A percentile compares a stretch with the other conserved stretches of the same genome.
Evolutionary conservation across 2,113 vertebrate genomes (phyloP).

Genomic region (Argyrosomus japonicus): DNA sequence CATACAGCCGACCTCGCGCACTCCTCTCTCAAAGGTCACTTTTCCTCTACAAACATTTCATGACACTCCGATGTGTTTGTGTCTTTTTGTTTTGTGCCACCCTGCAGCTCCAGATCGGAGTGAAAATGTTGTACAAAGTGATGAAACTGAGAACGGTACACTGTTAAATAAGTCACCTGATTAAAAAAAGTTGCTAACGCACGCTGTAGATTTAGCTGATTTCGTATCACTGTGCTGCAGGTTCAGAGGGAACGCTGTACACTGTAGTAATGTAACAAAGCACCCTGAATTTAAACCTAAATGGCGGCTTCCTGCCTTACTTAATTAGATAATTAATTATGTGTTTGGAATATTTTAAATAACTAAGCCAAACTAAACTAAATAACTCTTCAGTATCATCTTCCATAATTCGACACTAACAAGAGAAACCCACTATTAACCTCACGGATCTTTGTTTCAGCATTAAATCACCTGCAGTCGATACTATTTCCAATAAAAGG

Average conservation of each 20-base stretch:
- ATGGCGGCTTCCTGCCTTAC: neutral
- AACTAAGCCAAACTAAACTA: constrained; percentile 40
- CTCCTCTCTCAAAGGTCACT: constrained; percentile 13
- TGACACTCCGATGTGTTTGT: constrained; percentile 62
- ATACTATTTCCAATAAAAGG: constrained; percentile 39
- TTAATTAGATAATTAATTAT: neutral
- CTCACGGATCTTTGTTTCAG: constrained; percentile 38
- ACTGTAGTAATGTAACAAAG: constrained; percentile 1
- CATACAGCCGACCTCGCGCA: constrained; percentile 23
- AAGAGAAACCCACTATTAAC: constrained; percentile 58
- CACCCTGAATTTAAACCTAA: neutral
- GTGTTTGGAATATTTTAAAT: constrained; percentile 6
- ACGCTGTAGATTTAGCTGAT: constrained; percentile 39
- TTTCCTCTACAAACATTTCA: constrained; percentile 19
- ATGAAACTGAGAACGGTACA: constrained; percentile 76
- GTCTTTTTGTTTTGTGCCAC: constrained; percentile 73
- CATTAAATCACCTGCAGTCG: constrained; percentile 38
- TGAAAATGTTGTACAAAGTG: constrained; percentile 72
- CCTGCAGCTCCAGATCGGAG: constrained; percentile 73
- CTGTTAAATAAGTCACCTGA: neutral
- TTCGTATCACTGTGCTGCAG: constrained; percentile 29
- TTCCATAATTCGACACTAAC: constrained; percentile 65
- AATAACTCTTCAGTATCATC: constrained; percentile 45
- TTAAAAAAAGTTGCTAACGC: constrained; percentile 52
- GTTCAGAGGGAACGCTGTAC: constrained; percentile 26